Conservation (phyloP, 2,888 invertebrate genomes). For the Tiphia femorata region DNA sequence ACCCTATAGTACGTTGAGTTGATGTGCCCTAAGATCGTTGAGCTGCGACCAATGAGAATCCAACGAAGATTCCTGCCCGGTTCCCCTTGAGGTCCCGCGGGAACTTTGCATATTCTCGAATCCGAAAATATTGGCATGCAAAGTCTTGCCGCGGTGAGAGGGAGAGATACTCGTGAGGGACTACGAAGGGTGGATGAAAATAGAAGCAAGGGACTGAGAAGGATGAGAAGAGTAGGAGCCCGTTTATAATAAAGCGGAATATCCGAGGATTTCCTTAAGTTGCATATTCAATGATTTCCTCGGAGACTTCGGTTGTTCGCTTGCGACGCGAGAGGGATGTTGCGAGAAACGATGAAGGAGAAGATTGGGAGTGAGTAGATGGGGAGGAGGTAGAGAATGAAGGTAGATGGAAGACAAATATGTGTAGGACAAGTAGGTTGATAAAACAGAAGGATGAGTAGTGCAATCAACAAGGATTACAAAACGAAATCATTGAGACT, state of each 20-base stretch:
- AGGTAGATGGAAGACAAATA: not conserved
- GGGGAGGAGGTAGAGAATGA: not conserved
- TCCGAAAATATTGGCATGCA: conserved; percentile 65
- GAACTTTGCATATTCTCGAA: conserved; percentile 61
- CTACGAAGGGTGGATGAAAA: conserved; percentile 15
- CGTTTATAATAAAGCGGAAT: conserved; percentile 69
- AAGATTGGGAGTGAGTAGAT: not conserved
- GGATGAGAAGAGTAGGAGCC: conserved; percentile 31
- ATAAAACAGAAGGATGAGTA: not conserved
- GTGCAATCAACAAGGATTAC: no score
- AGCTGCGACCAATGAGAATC: not conserved
- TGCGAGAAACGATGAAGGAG: not conserved
- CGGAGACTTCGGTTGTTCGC: conserved; percentile 71
- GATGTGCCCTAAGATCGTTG: conserved; percentile 2
- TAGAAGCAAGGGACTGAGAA: conserved; percentile 4
- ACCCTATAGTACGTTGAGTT: no score
- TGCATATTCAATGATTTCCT: conserved; percentile 85
- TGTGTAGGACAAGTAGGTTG: no score
- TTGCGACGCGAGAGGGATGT: no score
- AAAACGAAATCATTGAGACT: no score
- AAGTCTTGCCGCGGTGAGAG: conserved; percentile 47
- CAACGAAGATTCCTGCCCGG: not conserved
- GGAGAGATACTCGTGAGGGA: conserved; percentile 22
- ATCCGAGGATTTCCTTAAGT: conserved; percentile 71
- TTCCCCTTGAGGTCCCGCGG: conserved; percentile 47